Percentiles rank a stretch among this genome's conserved stretches.
phyloP scores from a whole-genome alignment of 2,113 vertebrate genomes.

The Thalassoma bifasciatum region DNA sequence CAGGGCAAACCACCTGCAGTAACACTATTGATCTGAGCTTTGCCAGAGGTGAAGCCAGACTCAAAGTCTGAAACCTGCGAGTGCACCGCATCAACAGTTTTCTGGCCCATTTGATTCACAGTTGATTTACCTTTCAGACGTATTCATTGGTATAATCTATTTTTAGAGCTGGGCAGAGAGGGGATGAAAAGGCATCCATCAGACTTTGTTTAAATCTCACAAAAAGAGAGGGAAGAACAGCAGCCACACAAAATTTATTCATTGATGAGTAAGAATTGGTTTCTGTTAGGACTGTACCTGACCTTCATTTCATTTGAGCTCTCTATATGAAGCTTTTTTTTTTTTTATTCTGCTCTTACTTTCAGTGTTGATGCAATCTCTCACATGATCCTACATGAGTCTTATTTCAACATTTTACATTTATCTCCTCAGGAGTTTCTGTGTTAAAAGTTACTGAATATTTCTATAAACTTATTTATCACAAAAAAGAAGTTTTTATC shows the following conservation, averaged over 20 bases:
- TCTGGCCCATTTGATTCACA: not conserved
- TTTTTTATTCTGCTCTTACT: not conserved
- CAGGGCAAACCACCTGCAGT: slow-evolving; percentile 6
- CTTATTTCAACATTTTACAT: not conserved
- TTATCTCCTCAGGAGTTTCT: no score
- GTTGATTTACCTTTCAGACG: not conserved
- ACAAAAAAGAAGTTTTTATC: no score
- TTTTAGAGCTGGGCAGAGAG: not conserved
- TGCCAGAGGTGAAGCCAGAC: slow-evolving; percentile 2
- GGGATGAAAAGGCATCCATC: not conserved
- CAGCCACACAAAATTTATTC: no score
- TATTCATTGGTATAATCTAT: not conserved
- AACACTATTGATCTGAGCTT: not conserved
- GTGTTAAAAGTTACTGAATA: no score
- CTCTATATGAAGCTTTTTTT: no score
- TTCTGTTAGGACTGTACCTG: not conserved
- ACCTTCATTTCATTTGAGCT: not conserved
- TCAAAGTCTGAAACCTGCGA: not conserved
- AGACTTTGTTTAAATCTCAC: not conserved
- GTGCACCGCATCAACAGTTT: not conserved
- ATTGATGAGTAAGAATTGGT: not conserved
- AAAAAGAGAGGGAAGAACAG: not conserved
- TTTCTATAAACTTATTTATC: no score
- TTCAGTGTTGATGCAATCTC: not conserved
- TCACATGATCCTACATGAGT: not conserved